Conservation (phyloP, 2,888 invertebrate species). For the Lithosia quadra region DNA sequence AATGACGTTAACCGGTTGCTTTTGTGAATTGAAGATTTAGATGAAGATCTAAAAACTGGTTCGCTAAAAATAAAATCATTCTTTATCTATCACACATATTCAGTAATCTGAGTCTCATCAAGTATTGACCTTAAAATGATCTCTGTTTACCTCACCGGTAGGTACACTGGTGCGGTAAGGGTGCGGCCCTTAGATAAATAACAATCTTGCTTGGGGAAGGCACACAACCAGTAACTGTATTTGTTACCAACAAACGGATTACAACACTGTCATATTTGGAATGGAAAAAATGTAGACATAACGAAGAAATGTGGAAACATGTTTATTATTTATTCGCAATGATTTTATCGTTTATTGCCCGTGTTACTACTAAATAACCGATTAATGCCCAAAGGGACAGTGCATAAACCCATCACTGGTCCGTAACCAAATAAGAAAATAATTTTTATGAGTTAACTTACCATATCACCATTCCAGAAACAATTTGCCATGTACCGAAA, state of each 20-base stretch:
- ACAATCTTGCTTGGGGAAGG: conserved; percentile 56
- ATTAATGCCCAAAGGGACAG: too few relatives aligned
- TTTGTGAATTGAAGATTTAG: too few relatives aligned
- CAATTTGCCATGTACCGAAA: too few relatives aligned
- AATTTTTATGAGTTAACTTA: too few relatives aligned
- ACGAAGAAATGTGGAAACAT: background rate
- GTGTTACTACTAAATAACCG: too few relatives aligned
- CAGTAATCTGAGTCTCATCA: conserved; percentile 52
- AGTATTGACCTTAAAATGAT: conserved; percentile 59
- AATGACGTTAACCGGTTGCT: too few relatives aligned
- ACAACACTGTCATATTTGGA: conserved; percentile 51
- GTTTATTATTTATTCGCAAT: background rate
- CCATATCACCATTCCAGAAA: too few relatives aligned
- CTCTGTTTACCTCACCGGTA: conserved; percentile 37
- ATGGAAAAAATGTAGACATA: conserved; percentile 51
- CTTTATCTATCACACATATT: background rate
- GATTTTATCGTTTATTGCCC: too few relatives aligned
- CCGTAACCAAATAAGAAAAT: too few relatives aligned
- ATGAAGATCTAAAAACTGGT: too few relatives aligned
- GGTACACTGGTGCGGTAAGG: conserved; percentile 41
- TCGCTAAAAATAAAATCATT: background rate
- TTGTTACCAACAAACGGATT: conserved; percentile 66
- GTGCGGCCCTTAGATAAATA: conserved; percentile 58
- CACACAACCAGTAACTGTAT: conserved; percentile 62
- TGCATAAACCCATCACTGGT: too few relatives aligned